Conservation (phyloP, 2,113 vertebrate genomes). For the Strix uralensis region DNA sequence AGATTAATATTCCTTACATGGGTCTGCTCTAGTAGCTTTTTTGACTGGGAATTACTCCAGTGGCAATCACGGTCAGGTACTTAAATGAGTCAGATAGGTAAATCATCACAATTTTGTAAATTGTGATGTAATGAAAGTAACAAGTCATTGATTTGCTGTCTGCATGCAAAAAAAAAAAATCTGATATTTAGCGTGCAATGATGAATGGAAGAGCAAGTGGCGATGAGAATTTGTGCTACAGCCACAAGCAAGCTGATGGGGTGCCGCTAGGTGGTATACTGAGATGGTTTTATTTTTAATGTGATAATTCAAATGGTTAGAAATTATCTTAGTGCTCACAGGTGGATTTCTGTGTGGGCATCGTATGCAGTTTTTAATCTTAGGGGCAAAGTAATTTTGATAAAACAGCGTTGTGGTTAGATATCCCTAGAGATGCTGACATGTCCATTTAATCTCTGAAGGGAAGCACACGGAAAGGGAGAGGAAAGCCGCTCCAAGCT, state of each 20-base stretch:
- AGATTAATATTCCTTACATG: background rate
- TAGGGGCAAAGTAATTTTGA: background rate
- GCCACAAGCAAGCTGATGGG: background rate
- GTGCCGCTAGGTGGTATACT: background rate
- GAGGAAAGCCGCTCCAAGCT: background rate
- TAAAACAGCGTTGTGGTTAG: background rate
- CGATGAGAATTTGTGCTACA: background rate
- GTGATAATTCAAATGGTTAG: background rate
- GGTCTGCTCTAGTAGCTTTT: background rate
- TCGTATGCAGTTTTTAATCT: background rate
- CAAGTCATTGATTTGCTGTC: background rate
- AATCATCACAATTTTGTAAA: background rate
- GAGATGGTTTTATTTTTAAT: background rate
- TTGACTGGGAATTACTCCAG: background rate
- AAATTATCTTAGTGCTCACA: background rate
- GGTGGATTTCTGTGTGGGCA: background rate
- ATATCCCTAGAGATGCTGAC: background rate
- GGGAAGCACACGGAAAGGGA: background rate
- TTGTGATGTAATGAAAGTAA: background rate
- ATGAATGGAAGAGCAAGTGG: background rate
- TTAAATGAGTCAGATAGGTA: background rate
- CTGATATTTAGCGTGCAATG: fast-evolving
- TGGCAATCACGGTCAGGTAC: background rate
- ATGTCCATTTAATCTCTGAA: background rate
- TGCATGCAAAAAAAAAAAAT: background rate